phyloP scores from a whole-genome alignment of 2,888 invertebrate species.

The Scaptomyza parva region DNA sequence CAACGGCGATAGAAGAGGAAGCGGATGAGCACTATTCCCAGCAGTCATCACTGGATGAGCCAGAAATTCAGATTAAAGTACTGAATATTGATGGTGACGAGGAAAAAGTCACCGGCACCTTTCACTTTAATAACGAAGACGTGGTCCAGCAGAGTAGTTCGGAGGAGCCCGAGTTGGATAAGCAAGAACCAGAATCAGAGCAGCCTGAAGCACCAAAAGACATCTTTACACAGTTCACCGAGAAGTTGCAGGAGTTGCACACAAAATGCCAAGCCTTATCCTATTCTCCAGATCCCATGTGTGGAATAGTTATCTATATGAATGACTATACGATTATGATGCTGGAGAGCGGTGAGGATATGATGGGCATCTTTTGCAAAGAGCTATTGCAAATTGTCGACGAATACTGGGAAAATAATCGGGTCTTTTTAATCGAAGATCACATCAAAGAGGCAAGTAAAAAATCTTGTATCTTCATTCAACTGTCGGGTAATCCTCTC shows the following conservation, averaged over 20 bases:
- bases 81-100: background rate
- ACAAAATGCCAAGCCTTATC: conserved; percentile 18
- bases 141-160: background rate
- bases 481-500: too few relatives aligned
- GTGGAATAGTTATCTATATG: conserved; percentile 74
- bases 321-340: conserved; percentile 71
- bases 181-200: background rate
- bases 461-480: too few relatives aligned
- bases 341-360: conserved; percentile 79
- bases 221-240: conserved; percentile 39
- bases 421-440: conserved; percentile 77
- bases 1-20: background rate
- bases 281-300: conserved; percentile 67
- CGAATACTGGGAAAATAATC: conserved; percentile 63
- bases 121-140: conserved; percentile 31
- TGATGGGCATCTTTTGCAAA: conserved; percentile 67
- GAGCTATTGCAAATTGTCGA: conserved; percentile 40
- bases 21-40: conserved; percentile 41
- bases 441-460: conserved; percentile 62
- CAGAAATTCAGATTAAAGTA: background rate
- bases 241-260: conserved; percentile 45
- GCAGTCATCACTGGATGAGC: background rate
- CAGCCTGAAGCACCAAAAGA: conserved; percentile 33
- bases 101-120: conserved; percentile 49
- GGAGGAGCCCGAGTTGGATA: background rate